Conservation (phyloP, 2,888 invertebrate species). For the Cosmopolites sordidus region DNA sequence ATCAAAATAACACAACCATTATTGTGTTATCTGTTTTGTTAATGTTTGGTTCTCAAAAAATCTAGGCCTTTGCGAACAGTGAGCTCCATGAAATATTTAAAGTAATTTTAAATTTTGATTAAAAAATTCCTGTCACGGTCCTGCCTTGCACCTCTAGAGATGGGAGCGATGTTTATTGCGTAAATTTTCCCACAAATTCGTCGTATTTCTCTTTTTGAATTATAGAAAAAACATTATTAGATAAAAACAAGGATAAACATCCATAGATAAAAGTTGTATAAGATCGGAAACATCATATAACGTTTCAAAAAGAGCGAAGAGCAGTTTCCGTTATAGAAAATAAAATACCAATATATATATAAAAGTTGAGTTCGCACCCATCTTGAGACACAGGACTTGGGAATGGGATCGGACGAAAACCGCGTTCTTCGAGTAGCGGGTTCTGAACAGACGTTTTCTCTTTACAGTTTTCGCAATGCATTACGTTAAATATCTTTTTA, state of each 20-base stretch:
- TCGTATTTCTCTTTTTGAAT: constrained; percentile 7
- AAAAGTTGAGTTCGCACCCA: constrained; percentile 25
- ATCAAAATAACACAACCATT: no score
- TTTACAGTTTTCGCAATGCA: neutral
- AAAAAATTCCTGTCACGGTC: constrained; percentile 11
- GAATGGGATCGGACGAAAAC: constrained; percentile 19
- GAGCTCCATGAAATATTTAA: no score
- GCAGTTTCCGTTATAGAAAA: neutral
- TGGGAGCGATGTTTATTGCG: constrained; percentile 22
- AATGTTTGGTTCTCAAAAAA: no score
- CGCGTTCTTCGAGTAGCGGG: neutral
- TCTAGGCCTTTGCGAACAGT: no score
- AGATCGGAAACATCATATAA: neutral
- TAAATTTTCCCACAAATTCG: constrained; percentile 22
- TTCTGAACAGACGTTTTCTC: neutral
- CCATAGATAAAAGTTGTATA: neutral
- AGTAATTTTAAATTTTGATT: neutral
- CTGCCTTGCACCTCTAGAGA: constrained; percentile 24
- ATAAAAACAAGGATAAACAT: constrained; percentile 6
- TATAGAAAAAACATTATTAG: neutral
- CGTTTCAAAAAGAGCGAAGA: neutral
- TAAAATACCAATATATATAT: neutral
- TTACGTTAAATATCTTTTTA: no score
- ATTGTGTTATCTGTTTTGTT: no score
- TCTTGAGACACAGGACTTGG: constrained; percentile 39